A percentile compares a stretch with the other conserved stretches of the same genome.
Conservation (phyloP, 2,113 vertebrate species). For the Hippoglossus stenolepis region DNA sequence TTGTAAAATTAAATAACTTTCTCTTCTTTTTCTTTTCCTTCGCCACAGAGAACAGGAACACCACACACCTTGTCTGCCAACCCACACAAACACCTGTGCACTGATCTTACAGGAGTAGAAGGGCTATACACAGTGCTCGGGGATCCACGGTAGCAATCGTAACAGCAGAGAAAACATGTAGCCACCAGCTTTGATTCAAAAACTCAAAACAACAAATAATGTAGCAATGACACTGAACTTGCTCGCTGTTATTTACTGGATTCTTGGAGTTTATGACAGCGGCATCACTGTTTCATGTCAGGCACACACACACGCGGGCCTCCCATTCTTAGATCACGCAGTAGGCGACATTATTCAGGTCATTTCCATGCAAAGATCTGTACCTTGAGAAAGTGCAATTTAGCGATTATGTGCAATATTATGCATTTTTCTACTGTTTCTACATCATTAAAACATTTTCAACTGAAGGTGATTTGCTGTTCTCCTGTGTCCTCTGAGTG, state of each 20-base stretch:
- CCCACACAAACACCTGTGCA: constrained; percentile 59
- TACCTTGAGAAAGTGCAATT: constrained; percentile 86
- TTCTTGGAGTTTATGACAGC: constrained; percentile 27
- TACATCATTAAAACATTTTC: constrained; percentile 78
- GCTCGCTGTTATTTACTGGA: constrained; percentile 21
- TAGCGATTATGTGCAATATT: constrained; percentile 84
- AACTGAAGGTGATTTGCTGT: constrained; percentile 54
- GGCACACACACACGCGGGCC: constrained; percentile 32
- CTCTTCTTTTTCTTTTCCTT: constrained; percentile 5
- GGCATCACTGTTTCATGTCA: constrained; percentile 32
- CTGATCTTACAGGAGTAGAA: constrained; percentile 70
- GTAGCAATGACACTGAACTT: constrained; percentile 62
- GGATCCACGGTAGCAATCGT: constrained; percentile 44
- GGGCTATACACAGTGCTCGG: constrained; percentile 69
- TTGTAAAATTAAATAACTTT: constrained; percentile 30
- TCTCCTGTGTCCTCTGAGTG: constrained; percentile 48
- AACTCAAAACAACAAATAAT: constrained; percentile 21
- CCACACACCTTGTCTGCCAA: constrained; percentile 34
- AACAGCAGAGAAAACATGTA: constrained; percentile 50
- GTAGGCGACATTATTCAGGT: constrained; percentile 54
- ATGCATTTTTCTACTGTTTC: constrained; percentile 90
- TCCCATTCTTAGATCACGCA: constrained; percentile 39
- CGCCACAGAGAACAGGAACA: constrained; percentile 1
- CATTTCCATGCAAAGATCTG: constrained; percentile 73
- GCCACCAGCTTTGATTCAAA: constrained; percentile 58